Base-by-base conservation (phyloP, 1,140 invertebrate genomes). In the Heliconius nattereri region DNA sequence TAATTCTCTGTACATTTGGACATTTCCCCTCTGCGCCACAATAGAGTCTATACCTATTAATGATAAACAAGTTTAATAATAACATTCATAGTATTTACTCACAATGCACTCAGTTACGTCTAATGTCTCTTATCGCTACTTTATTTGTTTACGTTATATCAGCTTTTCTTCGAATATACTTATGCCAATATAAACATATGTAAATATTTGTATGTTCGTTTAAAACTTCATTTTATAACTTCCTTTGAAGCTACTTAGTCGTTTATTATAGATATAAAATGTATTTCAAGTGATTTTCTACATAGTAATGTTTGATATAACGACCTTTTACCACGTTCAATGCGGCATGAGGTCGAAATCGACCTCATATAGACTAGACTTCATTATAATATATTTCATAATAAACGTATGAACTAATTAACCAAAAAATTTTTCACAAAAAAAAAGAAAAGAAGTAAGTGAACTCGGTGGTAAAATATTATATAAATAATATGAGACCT, bases 81-180 rank as follows among this genome's bases (percentile, higher is more conserved):
- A 60, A 60, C 16, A 52, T 52, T 11, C 60, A 29, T 66, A 66
- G 60, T 66, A 66, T 66, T 66, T 66, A 66, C 60, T 66, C 26
- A 66, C 35, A 80, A 72, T 73, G n/a, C 49, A 45, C 32, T 20
- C 40, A 26, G 8, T 49, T 23, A 32, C 29, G 70, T 40, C n/a
- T 75, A 54, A 66, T n/a, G 19, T 81, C 35, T 81, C 37, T 79
- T 66, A 70, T 79, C 71, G 13, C 52, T 52, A 11, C 7, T 49
- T 71, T 57, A 23, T 73, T 74, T 76, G 32, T 73, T 76, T 71
- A 72, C 52, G 23, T 76, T 73, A 76, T 70, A 29, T 72, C 26
- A 19, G 75, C 23, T 71, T 71, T 70, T 72, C 35, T 66, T 40
- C 71, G 71, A 78, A 71, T 20, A 26, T 26, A 23, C 20, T 20